A percentile compares a stretch with the other conserved stretches of the same genome.
These are phyloP conservation scores for Eufriesea mexicana DNA, from an alignment of 1,140 invertebrate genomes.

Conservation along the genomic window DNA sequence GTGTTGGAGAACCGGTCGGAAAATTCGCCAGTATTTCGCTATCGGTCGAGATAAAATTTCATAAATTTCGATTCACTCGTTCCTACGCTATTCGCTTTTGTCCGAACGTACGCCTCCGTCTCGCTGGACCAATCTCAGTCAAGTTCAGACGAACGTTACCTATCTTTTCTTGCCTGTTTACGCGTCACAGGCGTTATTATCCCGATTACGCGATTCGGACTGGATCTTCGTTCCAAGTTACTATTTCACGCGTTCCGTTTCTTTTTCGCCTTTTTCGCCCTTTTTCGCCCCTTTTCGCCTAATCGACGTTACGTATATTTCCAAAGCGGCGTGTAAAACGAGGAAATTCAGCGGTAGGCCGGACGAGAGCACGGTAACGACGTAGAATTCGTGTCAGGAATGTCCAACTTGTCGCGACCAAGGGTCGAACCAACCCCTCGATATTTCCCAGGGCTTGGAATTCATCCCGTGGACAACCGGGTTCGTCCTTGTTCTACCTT, in stretches of 20 bases:
- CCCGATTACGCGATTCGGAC: no score
- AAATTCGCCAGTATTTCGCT: not conserved
- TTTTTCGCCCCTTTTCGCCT: no score
- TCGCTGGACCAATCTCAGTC: no score
- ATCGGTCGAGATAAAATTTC: no score
- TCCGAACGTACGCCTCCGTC: no score
- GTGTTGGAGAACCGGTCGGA: not conserved
- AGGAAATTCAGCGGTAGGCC: not conserved
- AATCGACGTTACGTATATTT: no score
- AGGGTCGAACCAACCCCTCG: slow-evolving; percentile 12
- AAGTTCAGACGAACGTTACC: no score
- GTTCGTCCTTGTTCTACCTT: not conserved
- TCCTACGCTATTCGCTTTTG: not conserved
- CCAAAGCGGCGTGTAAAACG: not conserved
- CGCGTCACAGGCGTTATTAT: no score
- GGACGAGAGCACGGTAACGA: not conserved
- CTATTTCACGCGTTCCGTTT: no score
- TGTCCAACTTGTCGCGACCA: slow-evolving; percentile 11
- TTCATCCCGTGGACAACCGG: not conserved
- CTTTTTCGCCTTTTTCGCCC: no score
- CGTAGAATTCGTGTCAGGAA: slow-evolving; percentile 10
- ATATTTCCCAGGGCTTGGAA: not conserved
- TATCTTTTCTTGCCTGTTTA: no score
- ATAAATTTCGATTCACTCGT: not conserved
- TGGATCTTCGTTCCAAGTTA: no score